Evolutionary conservation across 2,888 invertebrate species (phyloP), one percentile per base, ranked within the genome.

Genomic region (Cosmopolites sordidus): DNA sequence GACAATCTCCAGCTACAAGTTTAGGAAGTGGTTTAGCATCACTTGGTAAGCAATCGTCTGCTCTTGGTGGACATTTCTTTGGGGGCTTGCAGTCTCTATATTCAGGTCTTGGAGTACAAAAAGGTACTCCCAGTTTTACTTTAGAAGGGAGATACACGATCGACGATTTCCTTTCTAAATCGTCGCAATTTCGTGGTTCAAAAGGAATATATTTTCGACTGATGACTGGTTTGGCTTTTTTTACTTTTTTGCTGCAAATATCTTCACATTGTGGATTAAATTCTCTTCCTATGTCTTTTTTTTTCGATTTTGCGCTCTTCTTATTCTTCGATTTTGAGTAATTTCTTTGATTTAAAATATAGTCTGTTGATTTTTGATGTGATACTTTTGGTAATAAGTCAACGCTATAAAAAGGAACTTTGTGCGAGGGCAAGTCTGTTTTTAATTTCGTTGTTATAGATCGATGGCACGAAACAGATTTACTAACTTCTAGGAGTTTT

Each of bases 1-100:
- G 58, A 43, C 64, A 64, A 9, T 37, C 22, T 0, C 41, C 40
- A 5, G 46, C 8, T 22, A 17, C 29, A 3, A 67, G 3, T 17
- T 40, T 15, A 0, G 65, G 65, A 6, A 67, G 44, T 5, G 38
- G 42, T 43, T 65, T 64, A 1, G 52, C 50, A 18, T 40, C 5
- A 2, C 60, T 37, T 15, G 48, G 41, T 8, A 60, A 22, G 18
- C 58, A 58, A 12, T 52, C 49, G 33, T 63, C 63, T 5, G 63
- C 63, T 39, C 63, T 47, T 11, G 57, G 55, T 6, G 56, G 48
- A 39, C 58, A 59, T 16, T 14, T 17, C 1, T 48, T 33, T 15
- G 39, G 22, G n/a, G 22, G 12, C 8, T 18, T 44, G 16, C 58
- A 58, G 14, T 54, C 52, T 2, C 15, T 14, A 16, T 56, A 56